phyloP scores from a whole-genome alignment of 2,113 vertebrate species.

The Platysternon megacephalum region DNA sequence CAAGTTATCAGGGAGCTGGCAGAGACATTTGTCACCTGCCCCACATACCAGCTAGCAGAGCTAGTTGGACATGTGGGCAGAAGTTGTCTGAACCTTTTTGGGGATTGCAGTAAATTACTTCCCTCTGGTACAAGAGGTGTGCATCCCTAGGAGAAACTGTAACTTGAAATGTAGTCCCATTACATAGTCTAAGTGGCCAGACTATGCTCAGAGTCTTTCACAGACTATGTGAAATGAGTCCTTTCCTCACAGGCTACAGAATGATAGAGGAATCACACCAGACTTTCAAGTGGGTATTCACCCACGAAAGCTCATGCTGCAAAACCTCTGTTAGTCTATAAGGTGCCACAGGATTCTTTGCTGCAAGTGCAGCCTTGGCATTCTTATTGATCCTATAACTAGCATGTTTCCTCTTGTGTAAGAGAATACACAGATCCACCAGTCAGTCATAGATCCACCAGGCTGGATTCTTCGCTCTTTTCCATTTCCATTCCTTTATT shows the following conservation, averaged over 20 bases:
- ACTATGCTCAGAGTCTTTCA: background rate
- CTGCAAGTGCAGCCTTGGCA: background rate
- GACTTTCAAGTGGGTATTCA: too few species aligned
- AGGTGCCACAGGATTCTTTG: too few species aligned
- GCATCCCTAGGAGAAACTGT: background rate
- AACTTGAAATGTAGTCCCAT: fast-evolving
- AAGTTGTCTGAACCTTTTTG: background rate
- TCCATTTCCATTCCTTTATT: background rate
- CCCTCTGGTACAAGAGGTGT: background rate
- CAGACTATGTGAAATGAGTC: background rate
- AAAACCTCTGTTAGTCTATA: too few species aligned
- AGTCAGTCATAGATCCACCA: background rate
- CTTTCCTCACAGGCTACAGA: background rate
- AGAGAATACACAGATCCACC: background rate
- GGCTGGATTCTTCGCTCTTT: background rate
- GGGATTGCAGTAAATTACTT: background rate
- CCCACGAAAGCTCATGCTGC: too few species aligned
- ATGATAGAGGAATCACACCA: background rate
- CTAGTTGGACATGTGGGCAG: fast-evolving
- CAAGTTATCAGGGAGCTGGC: background rate
- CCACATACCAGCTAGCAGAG: background rate
- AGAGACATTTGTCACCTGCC: background rate
- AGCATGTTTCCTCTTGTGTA: background rate
- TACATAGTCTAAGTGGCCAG: background rate
- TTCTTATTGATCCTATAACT: background rate